Base-by-base conservation (phyloP, 2,797 vertebrate species). In the Xenopus petersii region DNA sequence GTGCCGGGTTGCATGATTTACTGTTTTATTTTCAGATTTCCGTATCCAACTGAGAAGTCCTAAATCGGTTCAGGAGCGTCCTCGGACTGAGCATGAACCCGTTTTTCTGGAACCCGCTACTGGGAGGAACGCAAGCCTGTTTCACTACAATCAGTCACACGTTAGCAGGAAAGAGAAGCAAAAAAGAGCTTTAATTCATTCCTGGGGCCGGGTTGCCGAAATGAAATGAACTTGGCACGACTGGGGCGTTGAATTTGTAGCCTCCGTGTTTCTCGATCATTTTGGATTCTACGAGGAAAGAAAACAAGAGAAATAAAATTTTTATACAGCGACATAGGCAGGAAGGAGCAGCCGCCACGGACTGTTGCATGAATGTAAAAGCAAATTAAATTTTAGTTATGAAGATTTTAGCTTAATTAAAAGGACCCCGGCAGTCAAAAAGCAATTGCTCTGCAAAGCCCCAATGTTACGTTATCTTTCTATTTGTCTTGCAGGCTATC, bases 141-240 rank as follows among this genome's bases (percentile, higher is more conserved):
- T 95, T 98, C 94, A 98, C 97, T 97, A 99, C 96, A 98, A 96
- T 95, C 93, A 94, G 93, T 94, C 97, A 98, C 94, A 96, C 94
- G 93, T 93, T 94, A 95, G 90, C 88, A 94, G 93, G 94, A 95
- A 92, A 94, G 86, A 30, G 88, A 89, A 86, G 88, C 86, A 82
- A 82, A 91, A 21, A 30, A 30, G 94, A 42, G 36, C 36, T 42
- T 42, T 96, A 99, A 95, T 99, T 99, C 96, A 99, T 98, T 92
- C 97, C 98, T 71, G 97, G 96, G 88, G 96, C 96, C 24, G 92
- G 96, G 87, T 97, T 97, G 84, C 98, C 97, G 87, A 99, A 98
- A 92, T 99, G 97, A 93, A 99, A 99, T 85, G 94, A 99, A 92
- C 93, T 94, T 94, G 97, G 96, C 93, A 99, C 97, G 88, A 97